A percentile compares a stretch with the other conserved stretches of the same genome.
Conservation (phyloP, 2,888 invertebrate species). For the Lasioglossum zephyrum region DNA sequence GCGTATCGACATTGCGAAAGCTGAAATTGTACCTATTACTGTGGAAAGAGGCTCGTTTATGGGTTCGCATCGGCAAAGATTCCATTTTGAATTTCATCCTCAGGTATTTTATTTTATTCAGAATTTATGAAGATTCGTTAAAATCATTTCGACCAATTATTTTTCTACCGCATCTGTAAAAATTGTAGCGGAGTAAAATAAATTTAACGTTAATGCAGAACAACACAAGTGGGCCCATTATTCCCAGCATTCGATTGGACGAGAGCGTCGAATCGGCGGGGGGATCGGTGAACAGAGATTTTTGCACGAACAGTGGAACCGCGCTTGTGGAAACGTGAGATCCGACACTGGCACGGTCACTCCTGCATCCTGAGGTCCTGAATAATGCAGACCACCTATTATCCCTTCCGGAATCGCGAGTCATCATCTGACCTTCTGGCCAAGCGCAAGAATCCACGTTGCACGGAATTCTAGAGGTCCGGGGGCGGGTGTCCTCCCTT, state of each 20-base stretch:
- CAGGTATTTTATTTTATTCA: background rate
- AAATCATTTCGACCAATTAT: too few species aligned
- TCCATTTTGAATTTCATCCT: too few species aligned
- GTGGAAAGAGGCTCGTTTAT: background rate
- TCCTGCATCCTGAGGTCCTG: conserved; percentile 63
- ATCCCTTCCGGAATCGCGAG: conserved; percentile 72
- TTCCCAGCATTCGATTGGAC: background rate
- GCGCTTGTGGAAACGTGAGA: conserved; percentile 51
- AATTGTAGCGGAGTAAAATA: too few species aligned
- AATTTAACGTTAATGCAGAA: background rate
- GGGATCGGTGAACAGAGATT: conserved; percentile 31
- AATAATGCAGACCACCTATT: conserved; percentile 74
- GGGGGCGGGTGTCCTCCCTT: conserved; percentile 52
- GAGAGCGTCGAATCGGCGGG: conserved; percentile 14
- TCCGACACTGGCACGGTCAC: conserved; percentile 34
- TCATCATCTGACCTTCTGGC: conserved; percentile 67
- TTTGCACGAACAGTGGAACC: conserved; percentile 19
- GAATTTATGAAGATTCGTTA: background rate
- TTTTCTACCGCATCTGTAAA: too few species aligned
- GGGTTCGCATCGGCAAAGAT: background rate
- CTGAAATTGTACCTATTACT: background rate
- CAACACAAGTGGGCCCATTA: background rate
- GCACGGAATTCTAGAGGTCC: conserved; percentile 56
- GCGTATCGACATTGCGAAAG: background rate
- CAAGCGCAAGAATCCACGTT: conserved; percentile 56